A percentile compares a stretch with the other conserved stretches of the same genome.
These are phyloP conservation scores for Megalonaias nervosa DNA, from an alignment of 1,140 invertebrate genomes.

Conservation along the genomic window DNA sequence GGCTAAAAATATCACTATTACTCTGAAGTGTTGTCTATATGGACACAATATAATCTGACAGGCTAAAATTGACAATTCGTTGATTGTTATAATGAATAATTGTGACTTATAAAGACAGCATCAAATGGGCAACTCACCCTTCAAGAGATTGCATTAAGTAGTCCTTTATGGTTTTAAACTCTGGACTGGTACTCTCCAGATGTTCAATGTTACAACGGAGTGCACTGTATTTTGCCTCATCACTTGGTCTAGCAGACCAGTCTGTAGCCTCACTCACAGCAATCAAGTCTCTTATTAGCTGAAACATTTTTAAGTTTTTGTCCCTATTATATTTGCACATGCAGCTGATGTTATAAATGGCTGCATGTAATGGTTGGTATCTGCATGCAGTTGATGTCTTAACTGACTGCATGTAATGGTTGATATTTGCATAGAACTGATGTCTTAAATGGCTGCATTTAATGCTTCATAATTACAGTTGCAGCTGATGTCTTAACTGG, in stretches of 20 bases:
- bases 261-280: slow-evolving; percentile 64
- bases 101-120: no score
- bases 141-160: slow-evolving; percentile 40
- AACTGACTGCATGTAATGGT: not conserved
- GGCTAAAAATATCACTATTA: no score
- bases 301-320: slow-evolving; percentile 16
- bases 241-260: slow-evolving; percentile 52
- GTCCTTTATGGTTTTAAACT: slow-evolving; percentile 45
- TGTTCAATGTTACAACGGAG: slow-evolving; percentile 57
- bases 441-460: not conserved
- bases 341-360: not conserved
- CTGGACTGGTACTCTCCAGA: slow-evolving; percentile 19
- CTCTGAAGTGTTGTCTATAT: no score
- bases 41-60: no score
- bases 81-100: no score
- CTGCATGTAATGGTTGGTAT: not conserved
- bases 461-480: no score
- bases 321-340: not conserved
- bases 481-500: not conserved
- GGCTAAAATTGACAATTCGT: no score
- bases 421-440: not conserved
- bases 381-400: not conserved
- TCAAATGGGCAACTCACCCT: slow-evolving; percentile 31
- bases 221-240: slow-evolving; percentile 61
- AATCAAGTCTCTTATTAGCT: slow-evolving; percentile 67